These are phyloP conservation scores for Mactra quadrangularis DNA, from an alignment of 1,140 invertebrate genomes.

Conservation along the genomic window DNA sequence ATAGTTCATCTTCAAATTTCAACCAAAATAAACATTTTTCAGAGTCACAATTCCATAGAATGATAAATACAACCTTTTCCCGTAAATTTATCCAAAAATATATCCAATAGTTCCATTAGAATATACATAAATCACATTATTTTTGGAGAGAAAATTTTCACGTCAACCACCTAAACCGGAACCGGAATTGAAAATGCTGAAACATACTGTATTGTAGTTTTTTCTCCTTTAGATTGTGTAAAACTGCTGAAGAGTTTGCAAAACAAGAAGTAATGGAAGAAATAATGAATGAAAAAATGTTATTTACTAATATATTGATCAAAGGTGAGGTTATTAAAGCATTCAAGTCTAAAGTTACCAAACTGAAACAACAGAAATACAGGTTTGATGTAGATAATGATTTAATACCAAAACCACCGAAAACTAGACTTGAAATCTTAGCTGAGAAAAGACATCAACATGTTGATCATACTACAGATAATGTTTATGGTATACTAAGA, in stretches of 20 bases:
- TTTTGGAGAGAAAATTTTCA: too few relatives aligned
- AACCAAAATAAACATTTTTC: too few relatives aligned
- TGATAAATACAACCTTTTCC: too few relatives aligned
- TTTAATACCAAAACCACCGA: conserved; percentile 42
- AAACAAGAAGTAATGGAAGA: conserved; percentile 40
- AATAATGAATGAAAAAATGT: background rate
- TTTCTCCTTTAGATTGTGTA: conserved; percentile 24
- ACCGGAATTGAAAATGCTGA: too few relatives aligned
- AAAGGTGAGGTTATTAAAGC: conserved; percentile 10
- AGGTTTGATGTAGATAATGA: conserved; percentile 32
- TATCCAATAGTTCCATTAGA: too few relatives aligned
- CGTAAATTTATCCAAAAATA: too few relatives aligned
- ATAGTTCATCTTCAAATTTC: too few relatives aligned
- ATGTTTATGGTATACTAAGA: too few relatives aligned
- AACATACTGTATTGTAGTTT: background rate
- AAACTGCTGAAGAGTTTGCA: conserved; percentile 13
- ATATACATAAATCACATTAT: too few relatives aligned
- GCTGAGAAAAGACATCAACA: conserved; percentile 10
- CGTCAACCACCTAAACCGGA: too few relatives aligned
- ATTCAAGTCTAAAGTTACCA: background rate
- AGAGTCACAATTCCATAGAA: too few relatives aligned
- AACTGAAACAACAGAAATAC: conserved; percentile 24
- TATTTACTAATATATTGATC: conserved; percentile 30
- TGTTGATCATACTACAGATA: too few relatives aligned
- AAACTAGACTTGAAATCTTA: conserved; percentile 33